Evolutionary conservation across 2,797 vertebrate species (phyloP).

Genomic region (Lithobates sylvaticus): DNA sequence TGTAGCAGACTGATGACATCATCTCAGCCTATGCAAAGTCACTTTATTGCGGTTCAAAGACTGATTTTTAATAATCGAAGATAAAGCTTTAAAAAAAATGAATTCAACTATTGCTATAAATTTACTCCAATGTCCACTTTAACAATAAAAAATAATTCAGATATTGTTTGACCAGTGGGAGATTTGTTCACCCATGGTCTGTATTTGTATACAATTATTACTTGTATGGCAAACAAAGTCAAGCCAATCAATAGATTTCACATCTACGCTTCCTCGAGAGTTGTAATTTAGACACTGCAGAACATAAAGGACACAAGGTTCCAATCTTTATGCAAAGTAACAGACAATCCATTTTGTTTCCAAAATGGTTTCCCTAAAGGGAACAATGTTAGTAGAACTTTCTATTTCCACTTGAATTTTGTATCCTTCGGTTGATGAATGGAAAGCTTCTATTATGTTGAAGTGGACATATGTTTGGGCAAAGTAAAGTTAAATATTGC

Average conservation of each 20-base stretch:
- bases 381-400: constrained; percentile 16
- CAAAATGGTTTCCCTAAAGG: constrained; percentile 41
- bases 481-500: constrained; percentile 45
- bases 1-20: too few species aligned
- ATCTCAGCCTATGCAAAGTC: too few species aligned
- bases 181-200: not conserved
- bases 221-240: not conserved
- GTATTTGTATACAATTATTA: too few species aligned
- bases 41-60: too few species aligned
- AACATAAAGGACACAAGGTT: constrained; percentile 18
- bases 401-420: constrained; percentile 43
- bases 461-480: constrained; percentile 43
- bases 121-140: too few species aligned
- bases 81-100: too few species aligned
- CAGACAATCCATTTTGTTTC: constrained; percentile 16
- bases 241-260: not conserved
- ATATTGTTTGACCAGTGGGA: too few species aligned
- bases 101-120: too few species aligned
- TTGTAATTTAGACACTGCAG: not conserved
- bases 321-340: constrained; percentile 46
- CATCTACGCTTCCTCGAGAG: not conserved
- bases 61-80: too few species aligned
- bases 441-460: constrained; percentile 21
- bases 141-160: too few species aligned
- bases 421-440: constrained; percentile 23